A percentile compares a stretch with the other conserved stretches of the same genome.
Conservation (phyloP, 2,113 vertebrate genomes). For the Sceloporus tristichus region DNA sequence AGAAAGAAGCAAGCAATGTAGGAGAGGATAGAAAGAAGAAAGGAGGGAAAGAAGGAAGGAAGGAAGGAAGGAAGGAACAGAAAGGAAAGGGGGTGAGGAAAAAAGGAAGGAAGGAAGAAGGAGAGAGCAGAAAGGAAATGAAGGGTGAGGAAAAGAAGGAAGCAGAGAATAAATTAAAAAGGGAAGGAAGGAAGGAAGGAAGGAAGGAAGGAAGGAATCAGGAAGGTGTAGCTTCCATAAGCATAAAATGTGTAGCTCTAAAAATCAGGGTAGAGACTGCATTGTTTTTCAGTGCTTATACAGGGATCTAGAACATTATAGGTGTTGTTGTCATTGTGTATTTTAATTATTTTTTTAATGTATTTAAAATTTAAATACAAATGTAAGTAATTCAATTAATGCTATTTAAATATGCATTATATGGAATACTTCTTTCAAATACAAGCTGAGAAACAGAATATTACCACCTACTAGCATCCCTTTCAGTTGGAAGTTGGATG, state of each 20-base stretch:
- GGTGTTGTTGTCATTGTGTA: too few relatives aligned
- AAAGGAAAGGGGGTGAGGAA: neutral
- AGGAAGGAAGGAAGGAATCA: neutral
- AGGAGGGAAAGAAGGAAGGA: neutral
- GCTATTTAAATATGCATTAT: neutral
- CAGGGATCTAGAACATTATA: too few relatives aligned
- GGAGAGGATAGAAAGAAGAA: accelerated
- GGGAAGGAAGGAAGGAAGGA: neutral
- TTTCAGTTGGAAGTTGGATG: constrained; percentile 4
- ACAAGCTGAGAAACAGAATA: accelerated
- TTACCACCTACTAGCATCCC: neutral
- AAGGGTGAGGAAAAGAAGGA: neutral
- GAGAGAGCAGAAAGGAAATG: neutral
- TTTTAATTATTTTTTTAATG: too few relatives aligned
- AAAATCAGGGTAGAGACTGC: too few relatives aligned
- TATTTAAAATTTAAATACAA: too few relatives aligned
- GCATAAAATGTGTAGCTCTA: too few relatives aligned
- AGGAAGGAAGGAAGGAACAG: neutral
- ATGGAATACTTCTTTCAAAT: constrained; percentile 13
- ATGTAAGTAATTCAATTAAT: too few relatives aligned
- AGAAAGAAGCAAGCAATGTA: too few relatives aligned
- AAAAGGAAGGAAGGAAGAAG: neutral
- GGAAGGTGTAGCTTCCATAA: neutral
- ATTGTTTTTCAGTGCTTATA: too few relatives aligned
- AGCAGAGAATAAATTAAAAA: neutral